Conservation (phyloP, 2,888 invertebrate species). For the Cylindroiulus punctatus region DNA sequence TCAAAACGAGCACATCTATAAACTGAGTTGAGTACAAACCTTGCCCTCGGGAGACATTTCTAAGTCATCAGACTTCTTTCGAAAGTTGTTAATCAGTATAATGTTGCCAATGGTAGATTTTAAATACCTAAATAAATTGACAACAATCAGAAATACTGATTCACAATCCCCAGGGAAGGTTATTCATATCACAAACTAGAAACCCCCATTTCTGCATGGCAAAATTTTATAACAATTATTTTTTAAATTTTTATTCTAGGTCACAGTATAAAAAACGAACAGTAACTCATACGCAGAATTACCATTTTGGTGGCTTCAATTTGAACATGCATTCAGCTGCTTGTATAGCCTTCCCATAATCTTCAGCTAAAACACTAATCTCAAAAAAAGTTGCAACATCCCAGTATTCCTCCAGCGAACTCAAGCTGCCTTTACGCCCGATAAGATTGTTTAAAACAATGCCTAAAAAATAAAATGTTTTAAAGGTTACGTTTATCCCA, state of each 20-base stretch:
- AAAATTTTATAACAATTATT: too few relatives aligned
- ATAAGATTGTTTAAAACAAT: constrained; percentile 96
- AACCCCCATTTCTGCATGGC: too few relatives aligned
- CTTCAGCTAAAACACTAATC: constrained; percentile 96
- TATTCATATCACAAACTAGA: too few relatives aligned
- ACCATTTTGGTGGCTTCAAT: constrained; percentile 70
- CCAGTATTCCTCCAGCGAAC: constrained; percentile 96
- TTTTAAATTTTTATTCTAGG: too few relatives aligned
- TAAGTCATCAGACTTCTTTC: constrained; percentile 80
- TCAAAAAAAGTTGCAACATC: constrained; percentile 99
- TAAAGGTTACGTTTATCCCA: background rate
- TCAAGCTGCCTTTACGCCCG: constrained; percentile 95
- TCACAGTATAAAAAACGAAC: background rate
- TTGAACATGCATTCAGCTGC: constrained; percentile 79
- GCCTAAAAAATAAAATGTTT: constrained; percentile 68
- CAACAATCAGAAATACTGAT: background rate
- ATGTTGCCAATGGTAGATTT: constrained; percentile 98
- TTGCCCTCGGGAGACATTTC: constrained; percentile 76
- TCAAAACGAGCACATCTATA: background rate
- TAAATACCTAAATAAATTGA: constrained; percentile 78
- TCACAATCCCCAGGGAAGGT: too few relatives aligned
- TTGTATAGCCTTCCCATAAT: constrained; percentile 95
- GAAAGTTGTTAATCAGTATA: constrained; percentile 86
- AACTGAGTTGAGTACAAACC: background rate
- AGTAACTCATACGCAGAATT: background rate